Evolutionary conservation across 2,888 invertebrate genomes (phyloP).

Genomic region (Nycteola revayana): DNA sequence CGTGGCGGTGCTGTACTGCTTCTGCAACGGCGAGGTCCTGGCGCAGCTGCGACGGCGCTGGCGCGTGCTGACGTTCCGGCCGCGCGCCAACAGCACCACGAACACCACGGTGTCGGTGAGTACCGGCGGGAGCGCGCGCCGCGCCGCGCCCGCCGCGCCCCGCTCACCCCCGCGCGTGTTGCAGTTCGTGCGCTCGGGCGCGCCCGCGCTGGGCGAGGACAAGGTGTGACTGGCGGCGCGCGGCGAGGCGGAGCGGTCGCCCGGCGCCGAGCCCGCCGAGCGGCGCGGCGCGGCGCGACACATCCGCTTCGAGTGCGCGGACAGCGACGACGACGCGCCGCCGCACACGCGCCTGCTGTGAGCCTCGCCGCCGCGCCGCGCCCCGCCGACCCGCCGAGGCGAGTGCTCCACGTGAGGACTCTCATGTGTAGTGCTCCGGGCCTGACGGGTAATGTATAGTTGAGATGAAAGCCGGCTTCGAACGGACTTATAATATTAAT

Average conservation of each 20-base stretch:
- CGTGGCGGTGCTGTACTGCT: slow-evolving; percentile 95
- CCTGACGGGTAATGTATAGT: slow-evolving; percentile 7
- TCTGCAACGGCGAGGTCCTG: slow-evolving; percentile 97
- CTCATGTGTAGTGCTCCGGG: slow-evolving; percentile 4
- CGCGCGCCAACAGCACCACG: slow-evolving; percentile 91
- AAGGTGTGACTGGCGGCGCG: slow-evolving; percentile 90
- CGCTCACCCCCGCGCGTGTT: slow-evolving; percentile 46
- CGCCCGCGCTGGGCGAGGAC: slow-evolving; percentile 87
- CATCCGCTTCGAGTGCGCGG: slow-evolving; percentile 71
- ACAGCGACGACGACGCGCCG: slow-evolving; percentile 71
- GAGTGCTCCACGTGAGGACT: slow-evolving; percentile 1
- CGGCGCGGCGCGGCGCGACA: slow-evolving; percentile 44
- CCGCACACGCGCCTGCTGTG: slow-evolving; percentile 58
- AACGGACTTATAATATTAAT: too few relatives aligned
- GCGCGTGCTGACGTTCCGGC: slow-evolving; percentile 91
- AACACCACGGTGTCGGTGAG: slow-evolving; percentile 95
- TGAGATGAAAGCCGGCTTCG: too few relatives aligned
- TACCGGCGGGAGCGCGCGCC: slow-evolving; percentile 32
- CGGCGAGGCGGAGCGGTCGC: slow-evolving; percentile 37
- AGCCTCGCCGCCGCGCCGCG: slow-evolving; percentile 13
- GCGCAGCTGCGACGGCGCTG: slow-evolving; percentile 92
- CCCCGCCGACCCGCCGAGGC: not conserved
- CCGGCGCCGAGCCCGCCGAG: slow-evolving; percentile 16
- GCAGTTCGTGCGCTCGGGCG: slow-evolving; percentile 90
- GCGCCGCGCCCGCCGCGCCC: slow-evolving; percentile 6